Percentiles rank a stretch among this genome's conserved stretches.
phyloP scores from a whole-genome alignment of 1,140 invertebrate genomes.

The Sycophaga agraensis region DNA sequence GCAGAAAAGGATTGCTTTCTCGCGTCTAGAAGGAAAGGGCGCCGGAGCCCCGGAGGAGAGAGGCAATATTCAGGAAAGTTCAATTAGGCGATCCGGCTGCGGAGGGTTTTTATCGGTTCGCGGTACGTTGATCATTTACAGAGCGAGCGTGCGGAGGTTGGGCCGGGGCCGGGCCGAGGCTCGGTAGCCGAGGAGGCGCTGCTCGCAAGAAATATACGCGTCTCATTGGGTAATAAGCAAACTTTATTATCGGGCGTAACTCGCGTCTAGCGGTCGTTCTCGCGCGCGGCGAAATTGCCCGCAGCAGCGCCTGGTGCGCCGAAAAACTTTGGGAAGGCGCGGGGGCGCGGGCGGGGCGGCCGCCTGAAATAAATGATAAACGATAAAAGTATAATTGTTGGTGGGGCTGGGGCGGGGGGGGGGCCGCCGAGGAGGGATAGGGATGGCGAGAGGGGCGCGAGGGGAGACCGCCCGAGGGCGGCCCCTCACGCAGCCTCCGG shows the following conservation, averaged over 20 bases:
- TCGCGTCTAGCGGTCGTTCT: constrained; percentile 1
- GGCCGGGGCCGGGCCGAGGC: neutral
- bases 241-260: constrained; percentile 14
- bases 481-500: neutral
- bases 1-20: no score
- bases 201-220: neutral
- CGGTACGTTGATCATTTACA: neutral
- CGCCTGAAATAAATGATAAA: constrained; percentile 21
- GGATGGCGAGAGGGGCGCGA: neutral
- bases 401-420: neutral
- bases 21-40: no score
- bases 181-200: neutral
- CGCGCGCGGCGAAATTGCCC: neutral
- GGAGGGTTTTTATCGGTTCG: neutral
- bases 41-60: no score
- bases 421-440: constrained; percentile 1
- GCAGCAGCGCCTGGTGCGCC: neutral
- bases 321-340: constrained; percentile 12
- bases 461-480: constrained; percentile 5
- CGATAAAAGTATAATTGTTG: constrained; percentile 25
- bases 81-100: neutral
- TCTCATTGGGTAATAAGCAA: constrained; percentile 18
- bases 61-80: neutral
- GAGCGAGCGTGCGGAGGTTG: neutral
- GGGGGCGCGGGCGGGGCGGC: neutral